Conservation (phyloP, 2,797 vertebrate genomes). For the Peromyscus eremicus region DNA sequence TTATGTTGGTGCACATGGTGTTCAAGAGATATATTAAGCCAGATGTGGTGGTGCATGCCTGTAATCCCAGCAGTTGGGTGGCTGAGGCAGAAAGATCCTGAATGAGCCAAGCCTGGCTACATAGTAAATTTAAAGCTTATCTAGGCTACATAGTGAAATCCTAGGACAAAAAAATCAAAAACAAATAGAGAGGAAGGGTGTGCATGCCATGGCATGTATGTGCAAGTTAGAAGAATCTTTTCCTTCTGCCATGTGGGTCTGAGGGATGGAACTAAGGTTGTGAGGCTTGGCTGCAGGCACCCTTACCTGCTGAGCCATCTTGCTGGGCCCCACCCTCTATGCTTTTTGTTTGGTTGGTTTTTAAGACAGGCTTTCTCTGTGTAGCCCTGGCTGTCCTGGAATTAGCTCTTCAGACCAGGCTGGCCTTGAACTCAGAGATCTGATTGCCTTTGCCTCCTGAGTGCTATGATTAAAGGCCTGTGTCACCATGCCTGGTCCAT, state of each 20-base stretch:
- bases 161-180: not conserved
- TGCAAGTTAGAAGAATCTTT: not conserved
- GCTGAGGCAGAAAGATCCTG: not conserved
- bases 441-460: not conserved
- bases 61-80: not conserved
- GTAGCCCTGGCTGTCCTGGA: not conserved
- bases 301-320: too few species aligned
- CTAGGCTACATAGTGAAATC: not conserved
- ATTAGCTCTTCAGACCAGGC: not conserved
- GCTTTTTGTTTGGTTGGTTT: not conserved
- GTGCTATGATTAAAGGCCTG: not conserved
- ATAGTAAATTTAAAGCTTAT: too few species aligned
- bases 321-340: too few species aligned
- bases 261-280: not conserved
- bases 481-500: not conserved
- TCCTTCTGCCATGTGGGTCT: not conserved
- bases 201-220: not conserved
- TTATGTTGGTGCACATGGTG: not conserved
- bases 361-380: not conserved
- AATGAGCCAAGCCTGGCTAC: not conserved
- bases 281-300: not conserved
- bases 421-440: not conserved
- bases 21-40: constrained; percentile 35
- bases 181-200: not conserved
- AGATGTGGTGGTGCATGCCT: not conserved